Base-by-base conservation (phyloP, 2,888 invertebrate species). In the Eumacrocentrus americanus region DNA sequence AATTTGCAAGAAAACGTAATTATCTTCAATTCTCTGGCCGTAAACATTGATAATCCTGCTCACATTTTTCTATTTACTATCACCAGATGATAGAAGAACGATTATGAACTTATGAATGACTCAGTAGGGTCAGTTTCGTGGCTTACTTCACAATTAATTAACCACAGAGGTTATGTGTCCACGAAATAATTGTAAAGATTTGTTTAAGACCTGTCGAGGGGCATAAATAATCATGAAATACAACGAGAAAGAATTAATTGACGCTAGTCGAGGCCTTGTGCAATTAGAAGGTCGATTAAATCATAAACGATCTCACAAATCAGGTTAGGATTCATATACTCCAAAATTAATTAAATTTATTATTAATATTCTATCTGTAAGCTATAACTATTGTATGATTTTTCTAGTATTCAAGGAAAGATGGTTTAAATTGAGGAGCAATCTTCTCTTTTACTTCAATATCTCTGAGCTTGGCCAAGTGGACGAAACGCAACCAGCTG, bases 361-460 rank as follows among this genome's bases (percentile, higher is more conserved):
- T n/a, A n/a, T n/a, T n/a, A n/a, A n/a, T 20, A 37, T 46, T 35
- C n/a, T 59, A 52, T 16, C n/a, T 1, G 20, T 9, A 38, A 54
- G 16, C n/a, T 22, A n/a, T 54, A 23, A 47, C 25, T 22, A 34
- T 9, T 25, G 51, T 70, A 71, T 68, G 29, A 71, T 67, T 58
- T 52, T 84, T 84, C 62, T 82, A 89, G 89, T 85, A 47, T 91
- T 88, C 75, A 91, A 91, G 80, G 91, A 91, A 76, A 84, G 90
- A 75, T 90, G 89, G 86, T 92, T 91, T 80, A 89, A 90, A 72
- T 80, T 92, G 58, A 85, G 88, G 66, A 86, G 87, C 69, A 92
- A 92, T 79, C 84, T 91, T 72, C 81, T 92, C 52, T 92, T 90
- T 81, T 91, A 91, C 78, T 91, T 89, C 79, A 87, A 90, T 76